Evolutionary conservation across 2,888 invertebrate species (phyloP).

Genomic region (Nasonovia ribisnigri): DNA sequence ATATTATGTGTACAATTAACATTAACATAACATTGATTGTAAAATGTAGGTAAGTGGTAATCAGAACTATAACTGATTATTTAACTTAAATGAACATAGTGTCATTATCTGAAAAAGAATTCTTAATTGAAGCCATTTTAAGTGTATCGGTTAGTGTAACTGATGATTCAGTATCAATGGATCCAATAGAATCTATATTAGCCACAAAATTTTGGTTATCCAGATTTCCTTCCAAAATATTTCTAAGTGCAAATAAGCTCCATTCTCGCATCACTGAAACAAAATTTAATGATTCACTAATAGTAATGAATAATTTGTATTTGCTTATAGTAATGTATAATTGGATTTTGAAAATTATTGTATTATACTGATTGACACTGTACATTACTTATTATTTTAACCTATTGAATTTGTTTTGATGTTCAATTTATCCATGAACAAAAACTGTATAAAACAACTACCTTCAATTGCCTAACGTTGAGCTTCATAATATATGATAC

Average conservation of each 20-base stretch:
- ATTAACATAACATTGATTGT: neutral
- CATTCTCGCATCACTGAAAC: conserved; percentile 62
- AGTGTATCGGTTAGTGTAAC: conserved; percentile 2
- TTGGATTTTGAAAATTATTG: neutral
- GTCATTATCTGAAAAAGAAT: conserved; percentile 24
- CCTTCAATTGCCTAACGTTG: neutral
- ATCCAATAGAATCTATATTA: conserved; percentile 47
- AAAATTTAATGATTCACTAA: neutral
- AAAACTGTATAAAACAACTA: neutral
- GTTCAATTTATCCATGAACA: neutral
- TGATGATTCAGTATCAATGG: conserved; percentile 38
- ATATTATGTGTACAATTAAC: neutral
- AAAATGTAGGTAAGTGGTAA: too few relatives aligned
- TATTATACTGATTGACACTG: neutral
- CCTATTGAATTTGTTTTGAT: neutral
- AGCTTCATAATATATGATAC: neutral
- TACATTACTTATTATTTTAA: neutral
- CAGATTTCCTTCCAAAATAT: conserved; percentile 51
- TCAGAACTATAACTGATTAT: neutral
- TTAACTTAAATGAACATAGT: conserved; percentile 18
- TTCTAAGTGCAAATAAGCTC: conserved; percentile 56
- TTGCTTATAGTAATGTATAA: neutral
- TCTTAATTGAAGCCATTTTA: neutral
- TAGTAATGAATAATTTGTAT: neutral
- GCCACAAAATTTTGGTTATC: conserved; percentile 51